Evolutionary conservation across 2,888 invertebrate genomes (phyloP), one percentile per base, ranked within the genome.

Genomic region (Lamellibrachia columna): DNA sequence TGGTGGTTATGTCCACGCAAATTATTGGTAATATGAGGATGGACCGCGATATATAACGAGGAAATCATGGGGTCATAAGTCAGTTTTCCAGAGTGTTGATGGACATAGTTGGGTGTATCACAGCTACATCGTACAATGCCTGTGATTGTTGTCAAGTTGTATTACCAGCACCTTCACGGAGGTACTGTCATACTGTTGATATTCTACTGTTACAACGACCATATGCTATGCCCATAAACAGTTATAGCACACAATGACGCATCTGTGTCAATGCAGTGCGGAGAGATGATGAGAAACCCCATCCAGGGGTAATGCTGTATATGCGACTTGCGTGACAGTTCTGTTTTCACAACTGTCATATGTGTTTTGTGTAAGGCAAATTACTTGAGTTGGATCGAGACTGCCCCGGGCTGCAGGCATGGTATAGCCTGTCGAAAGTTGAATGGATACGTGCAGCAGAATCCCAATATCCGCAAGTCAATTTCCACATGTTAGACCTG

Each of bases 321-420:
- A 75, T n/a, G 11, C 8, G 58, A 40, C 40, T 40, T 40, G 40
- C 40, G 40, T 1, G 40, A 40, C 40, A 58, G 58, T 75, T 22
- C 75, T 75, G 75, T 15, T 75, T 75, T 75, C 75, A 22, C 22
- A 6, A 75, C 75, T 75, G 75, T 75, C 75, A 75, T 75, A 75
- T 75, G 75, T n/a, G 22, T 75, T 75, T 75, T 75, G 75, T 75
- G 75, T 75, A 75, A 75, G 75, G 75, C 75, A 75, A 75, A 75
- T 75, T 75, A 75, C 22, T 75, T 75, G 75, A 75, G 75, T 15
- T 40, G 75, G n/a, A n/a, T 15, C 6, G 75, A 75, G 22, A 3
- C 22, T 75, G 15, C 75, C 22, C 75, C 3, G n/a, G 75, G 75
- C 75, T 0, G 22, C 75, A 22, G 15, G 22, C 6, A 22, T 15